Evolutionary conservation across 2,113 vertebrate genomes (phyloP).

Genomic region (Leptocoma aspasia): DNA sequence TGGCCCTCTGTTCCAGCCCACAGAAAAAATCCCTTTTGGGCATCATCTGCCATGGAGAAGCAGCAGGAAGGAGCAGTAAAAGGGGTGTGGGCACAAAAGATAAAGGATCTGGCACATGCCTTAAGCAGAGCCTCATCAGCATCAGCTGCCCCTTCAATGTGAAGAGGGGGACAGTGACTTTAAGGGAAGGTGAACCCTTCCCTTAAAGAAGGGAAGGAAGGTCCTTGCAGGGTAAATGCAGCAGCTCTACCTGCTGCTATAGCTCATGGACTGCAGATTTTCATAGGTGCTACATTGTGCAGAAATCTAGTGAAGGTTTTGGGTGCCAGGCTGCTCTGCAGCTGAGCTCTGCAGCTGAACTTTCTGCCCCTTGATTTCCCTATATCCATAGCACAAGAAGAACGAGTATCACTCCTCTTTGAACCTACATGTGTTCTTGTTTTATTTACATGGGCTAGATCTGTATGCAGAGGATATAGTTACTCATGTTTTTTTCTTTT

Average conservation of each 20-base stretch:
- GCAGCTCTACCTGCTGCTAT: fast-evolving
- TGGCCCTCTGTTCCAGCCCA: background rate
- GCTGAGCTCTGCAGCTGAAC: background rate
- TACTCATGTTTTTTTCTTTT: background rate
- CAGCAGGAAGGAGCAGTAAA: background rate
- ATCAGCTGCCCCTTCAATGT: background rate
- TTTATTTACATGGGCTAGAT: background rate
- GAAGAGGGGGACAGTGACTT: background rate
- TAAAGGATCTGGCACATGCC: background rate
- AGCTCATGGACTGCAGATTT: background rate
- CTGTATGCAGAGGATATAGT: background rate
- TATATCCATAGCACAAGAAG: background rate
- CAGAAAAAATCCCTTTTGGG: background rate
- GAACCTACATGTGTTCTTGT: background rate
- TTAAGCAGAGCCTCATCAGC: background rate
- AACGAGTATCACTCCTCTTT: background rate
- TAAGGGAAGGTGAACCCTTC: background rate
- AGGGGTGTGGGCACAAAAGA: background rate
- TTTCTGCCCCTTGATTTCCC: background rate
- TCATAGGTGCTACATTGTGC: background rate
- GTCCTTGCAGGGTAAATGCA: background rate
- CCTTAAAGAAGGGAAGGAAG: no score
- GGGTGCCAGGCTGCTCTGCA: background rate
- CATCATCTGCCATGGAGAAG: background rate
- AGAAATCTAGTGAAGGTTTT: background rate